Evolutionary conservation across 2,888 invertebrate species (phyloP), one percentile per base, ranked within the genome.

Genomic region (Argynnis bischoffii): DNA sequence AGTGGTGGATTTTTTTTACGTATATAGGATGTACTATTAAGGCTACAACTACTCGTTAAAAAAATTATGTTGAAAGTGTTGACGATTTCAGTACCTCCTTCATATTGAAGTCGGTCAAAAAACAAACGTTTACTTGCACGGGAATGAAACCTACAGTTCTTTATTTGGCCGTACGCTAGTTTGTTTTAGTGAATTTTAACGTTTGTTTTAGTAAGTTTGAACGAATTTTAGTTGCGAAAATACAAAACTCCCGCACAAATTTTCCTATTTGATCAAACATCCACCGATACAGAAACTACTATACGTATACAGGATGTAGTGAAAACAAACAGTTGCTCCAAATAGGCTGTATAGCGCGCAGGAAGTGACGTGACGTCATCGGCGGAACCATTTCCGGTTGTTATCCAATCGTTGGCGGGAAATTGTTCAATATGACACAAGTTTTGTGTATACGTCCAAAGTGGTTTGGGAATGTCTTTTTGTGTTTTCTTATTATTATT

Each of bases 401-500:
- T 87, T 87, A 86, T 77, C 86, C 84, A 86, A 87, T 88, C 80
- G 80, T 63, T 74, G 75, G 74, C 76, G 81, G 84, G 85, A 86
- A 86, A 85, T 83, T 75, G 77, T 76, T 72, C 75, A 71, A 75
- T 74, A 73, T 71, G 69, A 70, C 73, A 71, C 69, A 72, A 70
- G 72, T 71, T 66, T 64, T 57, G 60, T 18, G 35, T 41, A 11
- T 41, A 35, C 59, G 15, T 16, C 64, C 48, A 59, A 59, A 67
- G 55, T 63, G 67, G 64, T 63, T 67, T 54, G 14, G 53, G 26
- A 56, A 53, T 51, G 21, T 55, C 64, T 41, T 53, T 55, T 57
- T 47, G 26, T 26, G 8, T 54, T 53, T 59, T 51, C 18, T 46
- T 57, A n/a, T 11, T n/a, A 21, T n/a, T 21, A n/a, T 51, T 18